Evolutionary conservation across 1,140 invertebrate genomes (phyloP).

Genomic region (Lordiphosa mommai): DNA sequence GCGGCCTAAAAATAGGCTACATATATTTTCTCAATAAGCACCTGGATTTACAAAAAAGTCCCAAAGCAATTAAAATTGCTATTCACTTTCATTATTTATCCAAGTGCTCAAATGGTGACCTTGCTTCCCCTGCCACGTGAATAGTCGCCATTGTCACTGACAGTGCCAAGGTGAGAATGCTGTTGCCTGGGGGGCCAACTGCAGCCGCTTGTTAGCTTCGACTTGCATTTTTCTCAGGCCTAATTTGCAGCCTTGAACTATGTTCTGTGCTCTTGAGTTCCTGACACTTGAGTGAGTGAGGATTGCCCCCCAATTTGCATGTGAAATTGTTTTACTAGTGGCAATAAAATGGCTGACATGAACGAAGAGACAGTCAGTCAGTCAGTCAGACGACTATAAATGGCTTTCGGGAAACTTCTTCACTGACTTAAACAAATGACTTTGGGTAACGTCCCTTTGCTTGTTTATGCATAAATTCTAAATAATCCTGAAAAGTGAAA

Average conservation of each 20-base stretch:
- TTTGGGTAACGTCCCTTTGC: conserved; percentile 61
- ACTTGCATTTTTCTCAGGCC: background rate
- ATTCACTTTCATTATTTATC: too few relatives aligned
- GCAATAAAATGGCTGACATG: conserved; percentile 34
- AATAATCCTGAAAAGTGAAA: conserved; percentile 70
- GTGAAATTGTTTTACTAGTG: conserved; percentile 54
- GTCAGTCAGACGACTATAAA: conserved; percentile 54
- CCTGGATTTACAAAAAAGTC: too few relatives aligned
- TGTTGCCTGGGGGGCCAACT: too few relatives aligned
- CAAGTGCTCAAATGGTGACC: too few relatives aligned
- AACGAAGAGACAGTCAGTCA: conserved; percentile 18
- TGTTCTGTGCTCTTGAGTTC: background rate
- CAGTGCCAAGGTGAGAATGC: too few relatives aligned
- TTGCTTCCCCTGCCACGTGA: too few relatives aligned
- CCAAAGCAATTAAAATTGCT: too few relatives aligned
- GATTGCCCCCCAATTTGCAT: conserved; percentile 14
- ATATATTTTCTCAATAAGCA: too few relatives aligned
- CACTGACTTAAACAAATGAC: conserved; percentile 72
- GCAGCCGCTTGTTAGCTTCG: too few relatives aligned
- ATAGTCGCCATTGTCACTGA: too few relatives aligned
- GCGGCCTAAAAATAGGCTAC: too few relatives aligned
- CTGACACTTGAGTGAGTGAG: conserved; percentile 3
- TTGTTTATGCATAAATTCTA: conserved; percentile 56
- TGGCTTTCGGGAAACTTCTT: conserved; percentile 32
- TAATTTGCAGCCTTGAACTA: conserved; percentile 10